Conservation (phyloP, 2,797 vertebrate species). For the Microctenopoma stevenorrisi region DNA sequence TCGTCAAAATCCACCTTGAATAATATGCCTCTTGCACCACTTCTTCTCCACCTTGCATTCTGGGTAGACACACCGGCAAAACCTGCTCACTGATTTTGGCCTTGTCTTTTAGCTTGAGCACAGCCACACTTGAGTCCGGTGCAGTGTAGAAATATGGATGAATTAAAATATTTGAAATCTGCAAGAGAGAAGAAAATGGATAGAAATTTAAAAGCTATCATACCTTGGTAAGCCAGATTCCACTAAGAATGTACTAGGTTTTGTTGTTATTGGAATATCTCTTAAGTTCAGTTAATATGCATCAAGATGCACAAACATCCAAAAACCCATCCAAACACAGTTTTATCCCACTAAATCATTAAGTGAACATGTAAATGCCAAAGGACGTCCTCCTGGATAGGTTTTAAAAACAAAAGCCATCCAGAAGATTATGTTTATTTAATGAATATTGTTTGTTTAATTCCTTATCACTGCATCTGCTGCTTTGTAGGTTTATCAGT, state of each 20-base stretch:
- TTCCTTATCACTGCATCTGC: slow-evolving; percentile 31
- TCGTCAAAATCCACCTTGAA: slow-evolving; percentile 83
- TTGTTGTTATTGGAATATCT: slow-evolving; percentile 30
- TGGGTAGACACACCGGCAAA: slow-evolving; percentile 88
- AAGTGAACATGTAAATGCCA: slow-evolving; percentile 28
- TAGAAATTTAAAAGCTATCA: not conserved
- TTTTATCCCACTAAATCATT: slow-evolving; percentile 26
- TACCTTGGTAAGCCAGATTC: slow-evolving; percentile 18
- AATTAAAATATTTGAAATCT: slow-evolving; percentile 89
- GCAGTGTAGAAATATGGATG: slow-evolving; percentile 87
- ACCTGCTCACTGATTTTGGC: slow-evolving; percentile 86
- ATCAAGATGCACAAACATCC: slow-evolving; percentile 36
- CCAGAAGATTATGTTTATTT: slow-evolving; percentile 44
- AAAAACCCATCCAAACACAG: slow-evolving; percentile 21
- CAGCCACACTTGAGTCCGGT: slow-evolving; percentile 85
- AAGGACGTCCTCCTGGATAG: slow-evolving; percentile 17
- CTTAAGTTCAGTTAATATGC: slow-evolving; percentile 30
- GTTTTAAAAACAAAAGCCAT: slow-evolving; percentile 35
- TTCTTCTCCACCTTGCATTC: slow-evolving; percentile 78
- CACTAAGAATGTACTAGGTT: not conserved
- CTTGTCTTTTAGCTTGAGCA: slow-evolving; percentile 90
- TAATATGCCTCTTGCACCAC: slow-evolving; percentile 70
- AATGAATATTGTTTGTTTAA: slow-evolving; percentile 25
- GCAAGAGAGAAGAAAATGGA: slow-evolving; percentile 20
- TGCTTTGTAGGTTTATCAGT: slow-evolving; percentile 26